Evolutionary conservation across 2,888 invertebrate genomes (phyloP).

Genomic region (Salpingus planirostris): DNA sequence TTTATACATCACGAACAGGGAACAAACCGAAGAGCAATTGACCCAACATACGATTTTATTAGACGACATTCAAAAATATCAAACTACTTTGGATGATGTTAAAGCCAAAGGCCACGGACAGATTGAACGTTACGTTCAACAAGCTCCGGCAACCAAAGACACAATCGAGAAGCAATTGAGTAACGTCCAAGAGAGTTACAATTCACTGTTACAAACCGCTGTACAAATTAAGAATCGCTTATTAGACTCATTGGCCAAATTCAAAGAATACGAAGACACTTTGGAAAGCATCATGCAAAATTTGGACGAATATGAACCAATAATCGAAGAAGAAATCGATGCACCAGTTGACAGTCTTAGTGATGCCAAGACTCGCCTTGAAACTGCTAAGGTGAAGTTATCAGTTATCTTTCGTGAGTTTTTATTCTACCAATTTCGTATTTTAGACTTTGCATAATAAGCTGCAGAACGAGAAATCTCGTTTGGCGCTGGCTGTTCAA

Average conservation of each 20-base stretch:
- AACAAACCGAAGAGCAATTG: constrained; percentile 85
- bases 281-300: constrained; percentile 76
- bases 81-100: constrained; percentile 69
- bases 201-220: constrained; percentile 80
- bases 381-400: constrained; percentile 72
- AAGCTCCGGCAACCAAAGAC: constrained; percentile 63
- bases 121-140: constrained; percentile 67
- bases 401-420: not conserved
- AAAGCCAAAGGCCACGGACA: constrained; percentile 77
- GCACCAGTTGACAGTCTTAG: constrained; percentile 65
- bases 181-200: constrained; percentile 90
- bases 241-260: constrained; percentile 80
- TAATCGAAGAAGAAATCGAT: constrained; percentile 64
- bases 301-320: constrained; percentile 69
- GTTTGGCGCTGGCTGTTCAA: constrained; percentile 78
- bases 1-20: constrained; percentile 80
- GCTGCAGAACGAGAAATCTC: constrained; percentile 78
- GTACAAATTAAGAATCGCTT: constrained; percentile 83
- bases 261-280: constrained; percentile 88
- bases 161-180: constrained; percentile 77
- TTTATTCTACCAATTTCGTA: not conserved
- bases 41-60: constrained; percentile 74
- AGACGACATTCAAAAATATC: constrained; percentile 75
- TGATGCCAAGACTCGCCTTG: constrained; percentile 62
- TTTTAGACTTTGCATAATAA: constrained; percentile 65